phyloP scores from a whole-genome alignment of 2,888 invertebrate genomes.

The Nomada fucata region DNA sequence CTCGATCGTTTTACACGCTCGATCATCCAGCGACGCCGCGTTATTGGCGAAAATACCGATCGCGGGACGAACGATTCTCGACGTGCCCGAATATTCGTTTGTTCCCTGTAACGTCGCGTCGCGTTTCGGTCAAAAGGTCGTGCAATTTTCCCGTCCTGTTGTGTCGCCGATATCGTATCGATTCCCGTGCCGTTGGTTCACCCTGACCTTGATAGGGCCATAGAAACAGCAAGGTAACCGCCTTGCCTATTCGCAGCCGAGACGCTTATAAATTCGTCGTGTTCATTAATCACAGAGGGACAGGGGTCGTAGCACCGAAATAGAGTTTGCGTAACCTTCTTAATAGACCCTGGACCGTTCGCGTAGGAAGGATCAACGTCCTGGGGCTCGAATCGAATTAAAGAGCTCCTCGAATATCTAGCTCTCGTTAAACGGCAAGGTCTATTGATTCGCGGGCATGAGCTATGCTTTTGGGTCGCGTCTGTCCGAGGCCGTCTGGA shows the following conservation, averaged over 20 bases:
- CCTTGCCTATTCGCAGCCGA: constrained; percentile 47
- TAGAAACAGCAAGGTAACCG: constrained; percentile 38
- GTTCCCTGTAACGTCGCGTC: neutral
- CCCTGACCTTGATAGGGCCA: neutral
- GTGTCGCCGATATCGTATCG: constrained; percentile 15
- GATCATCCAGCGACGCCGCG: constrained; percentile 33
- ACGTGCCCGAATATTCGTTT: constrained; percentile 40
- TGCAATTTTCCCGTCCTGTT: constrained; percentile 4
- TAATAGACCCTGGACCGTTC: constrained; percentile 35
- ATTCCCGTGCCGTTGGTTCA: neutral
- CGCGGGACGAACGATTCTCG: constrained; percentile 6
- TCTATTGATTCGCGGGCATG: constrained; percentile 56
- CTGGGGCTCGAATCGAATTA: constrained; percentile 39
- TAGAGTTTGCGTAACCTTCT: constrained; percentile 67
- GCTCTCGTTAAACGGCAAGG: constrained; percentile 53
- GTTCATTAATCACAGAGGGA: constrained; percentile 68
- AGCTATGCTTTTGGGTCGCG: constrained; percentile 48
- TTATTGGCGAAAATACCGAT: constrained; percentile 11
- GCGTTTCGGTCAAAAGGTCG: neutral
- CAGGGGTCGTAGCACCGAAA: constrained; percentile 58
- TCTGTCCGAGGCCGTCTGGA: constrained; percentile 59
- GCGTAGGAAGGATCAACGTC: constrained; percentile 66
- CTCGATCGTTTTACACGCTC: constrained; percentile 53
- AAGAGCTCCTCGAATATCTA: constrained; percentile 42
- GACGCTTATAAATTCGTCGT: constrained; percentile 62